A percentile compares a stretch with the other conserved stretches of the same genome.
These are phyloP conservation scores for Drosophila longiperda DNA, from an alignment of 2,888 invertebrate species.

Conservation along the genomic window DNA sequence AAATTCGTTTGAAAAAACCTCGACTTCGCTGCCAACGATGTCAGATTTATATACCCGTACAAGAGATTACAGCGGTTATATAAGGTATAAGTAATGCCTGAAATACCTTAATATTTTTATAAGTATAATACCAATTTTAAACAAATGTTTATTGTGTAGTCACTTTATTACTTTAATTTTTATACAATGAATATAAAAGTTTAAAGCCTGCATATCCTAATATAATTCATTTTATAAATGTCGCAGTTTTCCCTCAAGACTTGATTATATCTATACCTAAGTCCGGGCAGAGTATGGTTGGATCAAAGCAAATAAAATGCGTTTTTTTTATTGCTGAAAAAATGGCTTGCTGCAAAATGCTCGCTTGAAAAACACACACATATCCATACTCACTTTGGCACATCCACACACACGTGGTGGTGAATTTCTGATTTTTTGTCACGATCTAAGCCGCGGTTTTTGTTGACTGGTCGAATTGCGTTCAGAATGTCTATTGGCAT, in stretches of 20 bases:
- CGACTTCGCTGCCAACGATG: constrained; percentile 19
- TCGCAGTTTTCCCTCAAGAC: neutral
- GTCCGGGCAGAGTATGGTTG: neutral
- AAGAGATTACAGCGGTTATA: neutral
- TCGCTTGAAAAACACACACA: constrained; percentile 1
- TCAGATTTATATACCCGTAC: constrained; percentile 26
- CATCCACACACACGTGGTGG: constrained; percentile 2
- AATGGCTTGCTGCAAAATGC: constrained; percentile 24
- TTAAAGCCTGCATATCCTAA: too few relatives aligned
- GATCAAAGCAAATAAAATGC: neutral
- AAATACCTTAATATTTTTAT: neutral
- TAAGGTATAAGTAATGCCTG: neutral
- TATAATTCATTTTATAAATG: neutral
- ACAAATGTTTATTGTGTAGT: neutral
- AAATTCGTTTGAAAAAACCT: constrained; percentile 57
- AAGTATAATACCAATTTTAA: neutral
- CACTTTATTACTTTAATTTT: neutral
- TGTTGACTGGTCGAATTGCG: constrained; percentile 53
- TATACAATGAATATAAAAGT: too few relatives aligned
- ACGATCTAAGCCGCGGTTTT: constrained; percentile 66
- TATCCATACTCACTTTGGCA: constrained; percentile 2
- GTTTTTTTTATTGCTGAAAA: constrained; percentile 23
- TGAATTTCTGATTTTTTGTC: constrained; percentile 66
- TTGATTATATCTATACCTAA: neutral
- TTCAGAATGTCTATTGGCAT: constrained; percentile 58